Percentiles rank a stretch among this genome's conserved stretches.
Evolutionary conservation across 2,888 invertebrate species (phyloP).

Genomic region (Philereme vetulata): DNA sequence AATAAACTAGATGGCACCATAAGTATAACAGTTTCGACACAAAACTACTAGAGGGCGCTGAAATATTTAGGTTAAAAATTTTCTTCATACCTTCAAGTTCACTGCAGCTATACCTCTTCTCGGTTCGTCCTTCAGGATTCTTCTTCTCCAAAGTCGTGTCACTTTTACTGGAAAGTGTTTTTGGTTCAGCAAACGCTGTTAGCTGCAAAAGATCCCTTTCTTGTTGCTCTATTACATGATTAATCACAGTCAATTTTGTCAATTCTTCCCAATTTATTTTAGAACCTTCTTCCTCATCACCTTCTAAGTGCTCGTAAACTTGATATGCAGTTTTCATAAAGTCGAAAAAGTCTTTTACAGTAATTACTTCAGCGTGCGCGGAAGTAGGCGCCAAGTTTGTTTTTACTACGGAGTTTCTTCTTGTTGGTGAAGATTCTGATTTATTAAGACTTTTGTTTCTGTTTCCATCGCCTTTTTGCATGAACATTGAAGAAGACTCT

Average conservation of each 20-base stretch:
- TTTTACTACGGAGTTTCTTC: constrained; percentile 49
- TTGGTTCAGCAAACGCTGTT: constrained; percentile 60
- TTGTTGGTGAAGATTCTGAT: constrained; percentile 49
- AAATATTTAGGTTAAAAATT: not conserved
- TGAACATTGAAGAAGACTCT: constrained; percentile 71
- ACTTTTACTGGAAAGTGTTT: constrained; percentile 67
- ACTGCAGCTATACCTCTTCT: constrained; percentile 70
- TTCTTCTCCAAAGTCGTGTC: constrained; percentile 64
- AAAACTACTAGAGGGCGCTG: constrained; percentile 43
- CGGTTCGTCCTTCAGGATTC: constrained; percentile 51
- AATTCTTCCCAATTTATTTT: constrained; percentile 82
- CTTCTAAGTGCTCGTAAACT: constrained; percentile 81
- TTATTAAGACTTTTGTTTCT: constrained; percentile 53
- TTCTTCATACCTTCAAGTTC: constrained; percentile 65
- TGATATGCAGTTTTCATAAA: constrained; percentile 90
- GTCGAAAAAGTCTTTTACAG: constrained; percentile 88
- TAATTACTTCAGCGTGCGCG: constrained; percentile 83
- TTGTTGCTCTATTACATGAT: constrained; percentile 75
- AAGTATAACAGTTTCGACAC: not conserved
- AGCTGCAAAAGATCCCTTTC: constrained; percentile 73
- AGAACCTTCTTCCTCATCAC: constrained; percentile 67
- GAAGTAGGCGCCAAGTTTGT: no score
- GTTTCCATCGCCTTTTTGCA: constrained; percentile 59
- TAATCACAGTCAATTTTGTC: constrained; percentile 75
- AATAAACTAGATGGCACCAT: constrained; percentile 41